Evolutionary conservation across 2,113 vertebrate species (phyloP).

Genomic region (Campylorhamphus procurvoides): DNA sequence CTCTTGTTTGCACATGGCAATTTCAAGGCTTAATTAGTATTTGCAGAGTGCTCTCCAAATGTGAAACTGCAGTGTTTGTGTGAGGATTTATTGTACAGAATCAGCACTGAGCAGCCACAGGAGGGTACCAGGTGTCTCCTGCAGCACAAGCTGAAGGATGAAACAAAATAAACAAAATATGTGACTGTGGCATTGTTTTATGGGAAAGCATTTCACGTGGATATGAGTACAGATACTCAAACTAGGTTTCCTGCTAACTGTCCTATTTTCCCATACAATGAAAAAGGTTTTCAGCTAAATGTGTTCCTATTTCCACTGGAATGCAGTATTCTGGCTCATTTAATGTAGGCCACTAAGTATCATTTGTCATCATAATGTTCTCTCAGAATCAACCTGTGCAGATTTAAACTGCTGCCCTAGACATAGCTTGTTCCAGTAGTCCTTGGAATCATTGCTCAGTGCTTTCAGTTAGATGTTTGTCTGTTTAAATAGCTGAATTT

Average conservation of each 20-base stretch:
- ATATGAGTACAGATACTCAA: neutral
- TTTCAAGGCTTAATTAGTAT: neutral
- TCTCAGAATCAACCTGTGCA: neutral
- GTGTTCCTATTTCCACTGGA: neutral
- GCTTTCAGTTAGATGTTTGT: neutral
- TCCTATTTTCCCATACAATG: neutral
- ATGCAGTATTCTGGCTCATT: neutral
- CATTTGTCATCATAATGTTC: neutral
- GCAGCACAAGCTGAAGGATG: neutral
- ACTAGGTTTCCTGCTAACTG: neutral
- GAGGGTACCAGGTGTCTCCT: neutral
- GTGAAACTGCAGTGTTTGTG: neutral
- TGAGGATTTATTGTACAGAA: neutral
- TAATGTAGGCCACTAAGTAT: neutral
- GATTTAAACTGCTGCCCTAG: neutral
- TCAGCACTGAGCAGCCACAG: neutral
- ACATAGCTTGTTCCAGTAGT: neutral
- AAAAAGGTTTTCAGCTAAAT: neutral
- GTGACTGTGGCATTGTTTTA: neutral
- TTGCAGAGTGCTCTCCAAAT: neutral
- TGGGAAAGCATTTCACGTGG: neutral
- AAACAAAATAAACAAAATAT: neutral
- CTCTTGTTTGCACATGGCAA: neutral
- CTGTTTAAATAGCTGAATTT: neutral
- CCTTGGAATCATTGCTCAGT: neutral